Evolutionary conservation across 2,113 vertebrate species (phyloP), one percentile per base, ranked within the genome.

Genomic region (Perca flavescens): DNA sequence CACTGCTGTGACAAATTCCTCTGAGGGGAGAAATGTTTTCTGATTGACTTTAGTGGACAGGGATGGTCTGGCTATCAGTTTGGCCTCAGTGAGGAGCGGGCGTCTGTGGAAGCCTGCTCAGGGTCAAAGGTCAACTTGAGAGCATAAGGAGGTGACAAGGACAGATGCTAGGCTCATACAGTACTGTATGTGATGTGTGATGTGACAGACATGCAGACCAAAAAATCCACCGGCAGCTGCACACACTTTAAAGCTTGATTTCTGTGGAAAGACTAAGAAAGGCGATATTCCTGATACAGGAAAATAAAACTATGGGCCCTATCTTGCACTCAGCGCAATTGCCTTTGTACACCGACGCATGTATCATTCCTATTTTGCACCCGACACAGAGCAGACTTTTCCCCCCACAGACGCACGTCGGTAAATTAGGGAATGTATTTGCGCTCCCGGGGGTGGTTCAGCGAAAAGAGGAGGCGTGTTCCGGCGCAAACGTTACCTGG

Each of bases 81-180:
- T 60, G 34, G 61, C 61, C 53, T 49, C 21, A 47, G 46, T 21
- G 34, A 28, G 49, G 56, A 66, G 69, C 0, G 11, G 56, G 19
- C 14, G 25, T 54, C 10, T n/a, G 17, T 21, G 50, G 60, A 65
- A 67, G 77, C 76, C 74, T 71, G 46, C 12, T 66, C 6, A 5
- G 52, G 77, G 64, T 86, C 56, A 83, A 69, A 85, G 67, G 71
- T 34, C 28, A 31, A 17, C 8, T 9, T 66, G 21, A 77, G 66
- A 19, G 6, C 47, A 53, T n/a, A 40, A 64, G 62, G 4, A 54
- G 50, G 64, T 54, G 67, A 74, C 52, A n/a, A 75, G 65, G 60
- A 82, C 72, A 76, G 50, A 77, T 83, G 77, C 14, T 25, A 52
- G 61, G 75, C 64, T 62, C 22, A 70, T 56, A 46, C 9, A 40